Conservation (phyloP, 2,888 invertebrate genomes). For the Plusia festucae region DNA sequence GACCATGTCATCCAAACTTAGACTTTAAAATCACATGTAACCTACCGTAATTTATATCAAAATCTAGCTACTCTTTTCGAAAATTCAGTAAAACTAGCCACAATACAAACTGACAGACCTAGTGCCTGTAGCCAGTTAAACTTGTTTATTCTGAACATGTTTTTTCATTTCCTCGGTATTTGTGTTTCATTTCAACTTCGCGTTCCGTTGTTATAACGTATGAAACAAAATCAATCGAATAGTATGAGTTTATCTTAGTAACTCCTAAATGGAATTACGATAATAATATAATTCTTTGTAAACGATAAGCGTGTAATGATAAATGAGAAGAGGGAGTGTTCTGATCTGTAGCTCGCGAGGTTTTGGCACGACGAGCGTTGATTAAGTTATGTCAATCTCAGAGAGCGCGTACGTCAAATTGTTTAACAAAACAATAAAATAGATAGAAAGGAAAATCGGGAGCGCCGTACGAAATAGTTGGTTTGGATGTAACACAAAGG, state of each 20-base stretch:
- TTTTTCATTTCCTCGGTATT: constrained; percentile 58
- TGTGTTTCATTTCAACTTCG: constrained; percentile 59
- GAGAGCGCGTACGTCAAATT: constrained; percentile 54
- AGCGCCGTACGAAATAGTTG: constrained; percentile 67
- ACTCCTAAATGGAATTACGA: constrained; percentile 16
- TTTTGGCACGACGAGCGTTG: constrained; percentile 49
- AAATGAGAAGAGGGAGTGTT: constrained; percentile 59
- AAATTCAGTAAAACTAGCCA: neutral
- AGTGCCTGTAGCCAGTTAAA: constrained; percentile 29
- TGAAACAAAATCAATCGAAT: constrained; percentile 48
- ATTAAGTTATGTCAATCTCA: constrained; percentile 65
- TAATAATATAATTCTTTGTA: constrained; percentile 52
- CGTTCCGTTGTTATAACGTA: constrained; percentile 54
- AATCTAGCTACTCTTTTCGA: too few species aligned
- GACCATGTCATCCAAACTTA: too few species aligned
- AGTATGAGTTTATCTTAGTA: constrained; percentile 13
- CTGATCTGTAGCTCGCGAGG: constrained; percentile 53
- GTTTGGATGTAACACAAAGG: constrained; percentile 75
- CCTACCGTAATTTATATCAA: too few species aligned
- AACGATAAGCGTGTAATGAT: constrained; percentile 57
- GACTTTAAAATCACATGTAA: too few species aligned
- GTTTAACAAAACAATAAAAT: constrained; percentile 60
- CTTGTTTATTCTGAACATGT: constrained; percentile 58
- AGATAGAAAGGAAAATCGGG: constrained; percentile 58
- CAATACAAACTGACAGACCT: constrained; percentile 10